Conservation (phyloP, 2,113 vertebrate species). For the Nycticorax nycticorax region DNA sequence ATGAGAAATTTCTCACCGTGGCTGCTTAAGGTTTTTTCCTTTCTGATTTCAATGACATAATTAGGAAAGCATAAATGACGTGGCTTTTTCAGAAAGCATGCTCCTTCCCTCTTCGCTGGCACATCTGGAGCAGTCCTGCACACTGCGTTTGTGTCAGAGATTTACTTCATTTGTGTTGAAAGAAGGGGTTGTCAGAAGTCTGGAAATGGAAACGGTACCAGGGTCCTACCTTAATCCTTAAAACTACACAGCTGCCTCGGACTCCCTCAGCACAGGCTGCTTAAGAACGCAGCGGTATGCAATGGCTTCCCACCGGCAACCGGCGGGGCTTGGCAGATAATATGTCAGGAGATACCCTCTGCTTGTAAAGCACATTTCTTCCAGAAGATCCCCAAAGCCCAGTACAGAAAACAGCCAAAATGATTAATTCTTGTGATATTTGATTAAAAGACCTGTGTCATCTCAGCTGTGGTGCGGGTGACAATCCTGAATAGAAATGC, state of each 20-base stretch:
- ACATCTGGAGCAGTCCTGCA: neutral
- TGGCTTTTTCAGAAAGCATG: neutral
- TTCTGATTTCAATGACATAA: slow-evolving; percentile 1
- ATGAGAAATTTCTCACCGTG: neutral
- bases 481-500: neutral
- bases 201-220: slow-evolving; percentile 22
- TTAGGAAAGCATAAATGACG: neutral
- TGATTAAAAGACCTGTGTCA: neutral
- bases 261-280: neutral
- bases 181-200: slow-evolving; percentile 35
- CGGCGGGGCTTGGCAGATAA: neutral
- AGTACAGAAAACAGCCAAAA: neutral
- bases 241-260: slow-evolving; percentile 34
- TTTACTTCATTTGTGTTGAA: slow-evolving; percentile 58
- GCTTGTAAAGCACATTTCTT: neutral
- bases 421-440: neutral
- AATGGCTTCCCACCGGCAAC: neutral
- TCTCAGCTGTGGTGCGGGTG: neutral
- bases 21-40: slow-evolving; percentile 12
- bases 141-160: neutral
- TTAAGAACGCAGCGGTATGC: neutral
- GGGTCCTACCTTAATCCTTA: slow-evolving; percentile 52
- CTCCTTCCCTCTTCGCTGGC: neutral
- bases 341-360: neutral
- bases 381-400: neutral